Evolutionary conservation across 1,140 invertebrate species (phyloP), one percentile per base, ranked within the genome.

Genomic region (Drosophila baimaii): DNA sequence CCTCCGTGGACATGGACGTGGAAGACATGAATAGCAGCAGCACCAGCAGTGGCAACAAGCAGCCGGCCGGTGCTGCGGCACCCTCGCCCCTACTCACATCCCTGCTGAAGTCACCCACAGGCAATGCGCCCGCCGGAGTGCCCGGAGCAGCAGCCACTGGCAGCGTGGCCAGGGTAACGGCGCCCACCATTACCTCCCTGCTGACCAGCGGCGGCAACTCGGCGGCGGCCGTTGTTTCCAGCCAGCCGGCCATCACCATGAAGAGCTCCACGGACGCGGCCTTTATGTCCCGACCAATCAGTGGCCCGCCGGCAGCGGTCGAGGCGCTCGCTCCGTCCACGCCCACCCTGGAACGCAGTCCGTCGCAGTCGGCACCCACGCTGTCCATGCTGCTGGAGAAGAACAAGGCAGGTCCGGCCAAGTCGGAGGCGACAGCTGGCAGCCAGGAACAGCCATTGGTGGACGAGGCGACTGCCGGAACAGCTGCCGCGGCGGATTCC

Each of bases 41-140:
- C 23, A 43, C 17, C 37, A 37, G 13, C 81, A 56, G 56, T 58
- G 79, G 52, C 17, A 52, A 19, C 61, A 75, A 69, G 27, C 75
- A 62, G 33, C 66, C 51, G 12, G 15, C 55, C 47, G 10, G 25
- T 2, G 10, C 47, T 2, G 47, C n/a, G 49, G 78, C 49, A 8
- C 84, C 94, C 0, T 97, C 96, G 0, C 96, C 96, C 0, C 90
- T 97, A n/a, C 92, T 98, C 27, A 97, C 96, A 6, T 97, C 96
- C 69, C 92, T 97, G 13, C 92, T 98, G 1, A 96, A 97, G 88
- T 96, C 95, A n/a, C 95, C 93, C 94, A 49, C 95, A 92, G 27
- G 88, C 73, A 78, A 91, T 31, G 44, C 59, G 27, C 47, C 76
- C 5, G 27, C 64, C 12, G 46, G 37, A 5, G 17, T 21, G 39